Evolutionary conservation across 2,797 vertebrate genomes (phyloP), one percentile per base, ranked within the genome.

Genomic region (Sphenodon punctatus): DNA sequence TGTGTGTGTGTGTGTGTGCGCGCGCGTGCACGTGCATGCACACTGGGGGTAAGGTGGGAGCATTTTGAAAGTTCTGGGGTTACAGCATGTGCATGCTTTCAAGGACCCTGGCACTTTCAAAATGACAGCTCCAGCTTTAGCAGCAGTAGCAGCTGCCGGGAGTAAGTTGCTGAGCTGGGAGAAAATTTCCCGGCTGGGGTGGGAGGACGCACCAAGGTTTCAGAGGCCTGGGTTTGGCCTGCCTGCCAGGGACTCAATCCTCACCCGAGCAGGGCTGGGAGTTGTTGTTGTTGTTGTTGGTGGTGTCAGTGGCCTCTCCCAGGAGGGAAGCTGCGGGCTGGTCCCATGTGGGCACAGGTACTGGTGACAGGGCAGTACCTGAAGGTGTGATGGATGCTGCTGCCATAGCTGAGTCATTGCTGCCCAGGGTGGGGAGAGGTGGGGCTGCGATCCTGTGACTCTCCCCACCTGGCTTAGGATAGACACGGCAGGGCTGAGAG

Each of bases 231-330:
- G 75, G 86, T 63, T 43, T 63, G 85, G 79, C 89, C 84, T 59
- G 23, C 36, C 67, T 25, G 67, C 46, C 30, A 45, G 10, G 51
- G 46, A 59, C 20, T 36, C 7, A 10, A 14, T 17, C 43, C 48
- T 36, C 5, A 55, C 58, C 22, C 36, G 38, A 46, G 51, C 45
- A 68, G n/a, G n/a, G n/a, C n/a, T n/a, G n/a, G n/a, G n/a, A n/a
- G n/a, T n/a, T n/a, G n/a, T n/a, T n/a, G n/a, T n/a, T n/a, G n/a
- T n/a, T n/a, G n/a, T n/a, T n/a, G n/a, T n/a, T n/a, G n/a, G n/a
- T n/a, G n/a, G n/a, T n/a, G n/a, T n/a, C 83, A 86, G 80, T 84
- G 83, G 90, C 90, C 86, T 58, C 68, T 78, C 78, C 51, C 66
- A 3, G 63, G 53, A n/a, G 67, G 65, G 61, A 53, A 85, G 78